A percentile compares a stretch with the other conserved stretches of the same genome.
Conservation (phyloP, 2,797 vertebrate species). For the Gymnopithys bicolor region DNA sequence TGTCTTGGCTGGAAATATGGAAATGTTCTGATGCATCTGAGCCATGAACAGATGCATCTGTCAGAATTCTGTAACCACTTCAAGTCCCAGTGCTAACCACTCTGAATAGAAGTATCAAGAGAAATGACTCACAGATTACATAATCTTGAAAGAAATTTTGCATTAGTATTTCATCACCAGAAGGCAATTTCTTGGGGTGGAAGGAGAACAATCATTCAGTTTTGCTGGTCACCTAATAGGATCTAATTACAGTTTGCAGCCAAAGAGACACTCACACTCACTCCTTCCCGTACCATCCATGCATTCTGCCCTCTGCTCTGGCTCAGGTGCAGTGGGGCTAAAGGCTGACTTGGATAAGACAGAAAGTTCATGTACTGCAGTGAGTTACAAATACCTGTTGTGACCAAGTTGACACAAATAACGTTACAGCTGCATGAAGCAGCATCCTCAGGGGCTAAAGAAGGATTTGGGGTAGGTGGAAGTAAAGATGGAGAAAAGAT, state of each 20-base stretch:
- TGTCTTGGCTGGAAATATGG: not conserved
- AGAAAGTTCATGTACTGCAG: not conserved
- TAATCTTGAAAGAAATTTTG: not conserved
- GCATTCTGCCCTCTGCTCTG: not conserved
- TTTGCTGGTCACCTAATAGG: not conserved
- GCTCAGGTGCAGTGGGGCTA: not conserved
- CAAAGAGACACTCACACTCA: not conserved
- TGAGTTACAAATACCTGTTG: not conserved
- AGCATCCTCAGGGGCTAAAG: fast-evolving
- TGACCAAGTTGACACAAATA: not conserved
- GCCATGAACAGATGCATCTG: not conserved
- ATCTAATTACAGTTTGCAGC: not conserved
- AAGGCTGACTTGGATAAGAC: not conserved
- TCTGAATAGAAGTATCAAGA: not conserved
- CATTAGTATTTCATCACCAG: not conserved
- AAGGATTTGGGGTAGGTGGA: not conserved
- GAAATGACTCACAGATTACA: not conserved
- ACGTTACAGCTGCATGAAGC: not conserved
- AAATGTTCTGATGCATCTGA: not conserved
- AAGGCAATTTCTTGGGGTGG: not conserved
- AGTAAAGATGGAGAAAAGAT: not conserved
- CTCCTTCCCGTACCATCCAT: not conserved
- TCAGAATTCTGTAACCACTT: not conserved
- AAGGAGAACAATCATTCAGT: not conserved
- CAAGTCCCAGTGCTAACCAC: not conserved